Evolutionary conservation across 2,113 vertebrate genomes (phyloP), one percentile per base, ranked within the genome.

Genomic region (Colius striatus): DNA sequence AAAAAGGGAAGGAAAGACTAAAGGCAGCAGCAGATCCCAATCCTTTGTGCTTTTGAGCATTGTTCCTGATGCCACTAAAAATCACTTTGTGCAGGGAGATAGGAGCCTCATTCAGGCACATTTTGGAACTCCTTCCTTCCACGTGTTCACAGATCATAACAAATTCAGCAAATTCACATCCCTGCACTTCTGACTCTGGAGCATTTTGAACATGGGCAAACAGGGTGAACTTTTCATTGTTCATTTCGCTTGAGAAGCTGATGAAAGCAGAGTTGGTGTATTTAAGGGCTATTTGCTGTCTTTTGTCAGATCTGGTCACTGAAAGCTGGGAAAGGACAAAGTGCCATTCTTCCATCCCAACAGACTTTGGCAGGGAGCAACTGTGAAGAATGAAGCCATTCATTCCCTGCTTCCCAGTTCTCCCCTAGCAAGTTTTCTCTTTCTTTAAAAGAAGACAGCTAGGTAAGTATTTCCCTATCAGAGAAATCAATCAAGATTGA

Each of bases 231-330:
- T 50, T 94, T n/a, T 72, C 54, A 71, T 55, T 90, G 78, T 51
- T 82, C 41, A 10, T 81, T 83, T 90, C 73, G 62, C 82, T 93
- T 92, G 70, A 95, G 80, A 89, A 90, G 81, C 77, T 80, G 82
- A 93, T 78, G 88, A 85, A 92, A 95, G 86, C 30, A 8, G 62
- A 94, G 72, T 43, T 15, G 9, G 48, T 89, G 84, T 54, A 76
- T 92, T 92, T 93, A 89, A 89, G 83, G 88, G 83, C 61, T 92
- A 67, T 96, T 79, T 96, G 82, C 71, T 87, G 48, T 85, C 70
- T 93, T 91, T 91, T 94, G 95, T 94, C 89, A 86, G 81, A 50
- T 76, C 82, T 91, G 77, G 81, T 92, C 92, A 85, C 87, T 73
- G 66, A 87, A 86, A 94, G 79, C 83, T 80, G 75, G 95, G 89